Percentiles rank a stretch among this genome's conserved stretches.
Evolutionary conservation across 2,797 vertebrate genomes (phyloP).

Genomic region (Mormyrops boulengeri): DNA sequence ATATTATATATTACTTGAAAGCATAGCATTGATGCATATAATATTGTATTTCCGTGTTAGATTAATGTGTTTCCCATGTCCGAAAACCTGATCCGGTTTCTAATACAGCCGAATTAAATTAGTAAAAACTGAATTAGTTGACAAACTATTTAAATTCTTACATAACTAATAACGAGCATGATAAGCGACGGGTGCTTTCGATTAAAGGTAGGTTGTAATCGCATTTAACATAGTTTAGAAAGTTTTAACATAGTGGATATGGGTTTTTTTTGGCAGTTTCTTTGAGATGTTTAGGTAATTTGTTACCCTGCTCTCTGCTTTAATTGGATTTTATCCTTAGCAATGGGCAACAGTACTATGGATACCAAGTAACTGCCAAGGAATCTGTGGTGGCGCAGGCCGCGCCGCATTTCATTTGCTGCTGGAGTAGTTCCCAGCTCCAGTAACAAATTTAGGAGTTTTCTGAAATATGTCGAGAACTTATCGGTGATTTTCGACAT

Average conservation of each 20-base stretch:
- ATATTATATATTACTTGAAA: neutral
- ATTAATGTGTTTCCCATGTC: neutral
- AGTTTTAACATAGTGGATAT: neutral
- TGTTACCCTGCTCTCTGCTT: neutral
- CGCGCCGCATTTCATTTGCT: neutral
- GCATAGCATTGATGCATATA: neutral
- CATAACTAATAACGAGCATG: neutral
- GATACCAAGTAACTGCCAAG: neutral
- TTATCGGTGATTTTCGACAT: neutral
- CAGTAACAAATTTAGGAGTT: neutral
- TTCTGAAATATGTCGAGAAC: neutral
- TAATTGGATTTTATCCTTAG: neutral
- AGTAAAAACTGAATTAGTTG: neutral
- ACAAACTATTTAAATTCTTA: neutral
- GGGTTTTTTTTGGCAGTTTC: neutral
- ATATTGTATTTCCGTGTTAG: neutral
- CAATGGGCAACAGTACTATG: neutral
- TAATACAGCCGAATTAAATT: neutral
- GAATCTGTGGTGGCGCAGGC: neutral
- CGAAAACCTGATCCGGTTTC: neutral
- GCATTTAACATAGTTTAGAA: neutral
- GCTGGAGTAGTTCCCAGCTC: neutral
- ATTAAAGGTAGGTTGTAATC: neutral
- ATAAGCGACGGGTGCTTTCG: neutral
- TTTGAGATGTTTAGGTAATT: neutral